Percentiles rank a stretch among this genome's conserved stretches.
These are phyloP conservation scores for Hesperophylax magnus DNA, from an alignment of 1,140 invertebrate genomes.

Conservation along the genomic window DNA sequence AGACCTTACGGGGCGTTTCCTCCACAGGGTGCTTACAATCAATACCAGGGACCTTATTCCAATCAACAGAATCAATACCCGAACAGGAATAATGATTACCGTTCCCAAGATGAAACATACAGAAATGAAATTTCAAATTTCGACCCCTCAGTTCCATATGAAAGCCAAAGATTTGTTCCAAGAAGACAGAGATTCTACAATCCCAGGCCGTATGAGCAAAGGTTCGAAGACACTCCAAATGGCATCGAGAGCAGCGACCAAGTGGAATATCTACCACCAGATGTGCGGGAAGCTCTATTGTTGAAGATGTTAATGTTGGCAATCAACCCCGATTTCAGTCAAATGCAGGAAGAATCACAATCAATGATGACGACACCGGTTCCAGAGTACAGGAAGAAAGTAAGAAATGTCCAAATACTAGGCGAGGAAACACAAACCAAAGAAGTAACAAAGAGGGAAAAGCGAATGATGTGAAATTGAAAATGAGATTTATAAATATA, in stretches of 20 bases:
- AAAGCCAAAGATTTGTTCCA: conserved; percentile 66
- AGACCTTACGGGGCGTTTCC: conserved; percentile 46
- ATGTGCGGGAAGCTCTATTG: conserved; percentile 77
- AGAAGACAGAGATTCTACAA: conserved; percentile 64
- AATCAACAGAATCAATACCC: conserved; percentile 59
- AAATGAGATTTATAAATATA: conserved; percentile 19
- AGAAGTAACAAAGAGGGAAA: conserved; percentile 50
- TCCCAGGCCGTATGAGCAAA: conserved; percentile 61
- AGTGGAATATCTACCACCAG: conserved; percentile 75
- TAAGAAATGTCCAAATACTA: conserved; percentile 74
- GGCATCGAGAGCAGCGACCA: conserved; percentile 68
- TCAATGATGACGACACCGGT: conserved; percentile 65
- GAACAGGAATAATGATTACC: conserved; percentile 61
- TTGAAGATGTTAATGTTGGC: conserved; percentile 79
- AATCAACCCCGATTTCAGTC: conserved; percentile 75
- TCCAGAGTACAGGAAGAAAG: conserved; percentile 67
- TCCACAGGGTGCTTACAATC: conserved; percentile 43
- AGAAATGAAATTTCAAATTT: conserved; percentile 64
- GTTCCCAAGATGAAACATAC: conserved; percentile 62
- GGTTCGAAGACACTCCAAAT: conserved; percentile 60
- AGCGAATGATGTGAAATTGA: conserved; percentile 43
- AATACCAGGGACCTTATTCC: conserved; percentile 42
- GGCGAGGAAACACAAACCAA: conserved; percentile 68
- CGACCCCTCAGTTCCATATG: conserved; percentile 64
- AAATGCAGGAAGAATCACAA: conserved; percentile 60